These are phyloP conservation scores for Sorex araneus DNA, from an alignment of 2,113 vertebrate genomes.

Conservation along the genomic window DNA sequence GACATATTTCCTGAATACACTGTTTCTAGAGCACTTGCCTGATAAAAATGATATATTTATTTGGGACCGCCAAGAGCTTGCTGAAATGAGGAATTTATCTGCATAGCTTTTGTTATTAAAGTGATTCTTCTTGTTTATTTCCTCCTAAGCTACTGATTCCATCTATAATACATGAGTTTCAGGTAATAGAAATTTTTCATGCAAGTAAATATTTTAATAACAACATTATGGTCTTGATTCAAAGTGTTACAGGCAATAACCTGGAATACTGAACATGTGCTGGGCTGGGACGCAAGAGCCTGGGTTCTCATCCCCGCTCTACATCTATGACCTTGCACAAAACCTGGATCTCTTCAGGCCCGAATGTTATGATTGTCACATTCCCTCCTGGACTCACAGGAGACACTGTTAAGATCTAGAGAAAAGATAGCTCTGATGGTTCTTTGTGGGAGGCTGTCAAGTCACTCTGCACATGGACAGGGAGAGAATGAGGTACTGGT, in stretches of 20 bases:
- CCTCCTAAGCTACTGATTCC: slow-evolving; percentile 79
- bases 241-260: slow-evolving; percentile 17
- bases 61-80: slow-evolving; percentile 80
- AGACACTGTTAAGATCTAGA: not conserved
- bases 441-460: not conserved
- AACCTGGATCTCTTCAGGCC: not conserved
- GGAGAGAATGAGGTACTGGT: not conserved
- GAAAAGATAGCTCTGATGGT: not conserved
- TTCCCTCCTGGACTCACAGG: not conserved
- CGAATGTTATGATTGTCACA: fast-evolving
- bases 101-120: slow-evolving; percentile 83
- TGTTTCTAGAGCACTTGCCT: slow-evolving; percentile 76
- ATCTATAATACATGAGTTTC: slow-evolving; percentile 84
- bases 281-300: not conserved
- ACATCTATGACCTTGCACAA: slow-evolving; percentile 9
- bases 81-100: slow-evolving; percentile 83
- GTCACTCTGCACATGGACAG: fast-evolving
- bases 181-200: slow-evolving; percentile 81
- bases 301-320: not conserved
- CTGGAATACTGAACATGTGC: not conserved
- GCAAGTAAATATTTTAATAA: slow-evolving; percentile 84
- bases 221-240: slow-evolving; percentile 78
- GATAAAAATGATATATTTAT: slow-evolving; percentile 86
- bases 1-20: slow-evolving; percentile 79
- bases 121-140: slow-evolving; percentile 84